Evolutionary conservation across 2,797 vertebrate species (phyloP).

Genomic region (Epinephelus awoara): DNA sequence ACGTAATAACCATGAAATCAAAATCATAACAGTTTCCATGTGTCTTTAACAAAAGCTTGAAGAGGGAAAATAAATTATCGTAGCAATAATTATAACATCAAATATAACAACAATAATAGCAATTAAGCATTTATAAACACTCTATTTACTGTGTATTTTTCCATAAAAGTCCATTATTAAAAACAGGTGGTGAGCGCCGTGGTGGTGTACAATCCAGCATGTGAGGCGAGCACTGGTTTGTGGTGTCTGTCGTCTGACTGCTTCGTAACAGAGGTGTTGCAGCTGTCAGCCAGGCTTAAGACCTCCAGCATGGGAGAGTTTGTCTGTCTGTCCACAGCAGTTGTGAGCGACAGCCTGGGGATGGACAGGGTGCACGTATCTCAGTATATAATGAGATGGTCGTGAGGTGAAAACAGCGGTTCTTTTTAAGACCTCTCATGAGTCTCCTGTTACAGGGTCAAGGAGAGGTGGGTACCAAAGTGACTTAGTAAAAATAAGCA

Average conservation of each 20-base stretch:
- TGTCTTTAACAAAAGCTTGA: conserved; percentile 87
- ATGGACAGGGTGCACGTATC: conserved; percentile 52
- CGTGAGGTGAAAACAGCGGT: conserved; percentile 73
- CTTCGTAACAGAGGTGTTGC: conserved; percentile 27
- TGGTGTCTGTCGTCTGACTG: conserved; percentile 64
- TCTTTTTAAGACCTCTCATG: conserved; percentile 76
- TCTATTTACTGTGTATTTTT: conserved; percentile 85
- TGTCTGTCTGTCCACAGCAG: conserved; percentile 42
- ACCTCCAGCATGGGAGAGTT: conserved; percentile 58
- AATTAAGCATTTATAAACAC: conserved; percentile 90
- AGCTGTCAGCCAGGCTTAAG: conserved; percentile 39
- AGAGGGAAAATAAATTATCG: conserved; percentile 92
- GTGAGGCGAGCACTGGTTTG: conserved; percentile 73
- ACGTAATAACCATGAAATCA: conserved; percentile 86
- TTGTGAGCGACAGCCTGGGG: conserved; percentile 32
- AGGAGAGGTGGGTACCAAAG: conserved; percentile 87
- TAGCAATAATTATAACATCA: conserved; percentile 90
- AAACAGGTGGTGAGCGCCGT: conserved; percentile 83
- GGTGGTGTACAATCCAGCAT: conserved; percentile 86
- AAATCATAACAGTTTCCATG: conserved; percentile 85
- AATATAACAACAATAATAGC: conserved; percentile 89
- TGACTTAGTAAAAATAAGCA: conserved; percentile 88
- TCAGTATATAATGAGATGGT: conserved; percentile 65
- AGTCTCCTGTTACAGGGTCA: conserved; percentile 78
- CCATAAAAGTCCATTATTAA: conserved; percentile 85